These are phyloP conservation scores for Anadara kagoshimensis DNA, from an alignment of 1,140 invertebrate species.

Conservation along the genomic window DNA sequence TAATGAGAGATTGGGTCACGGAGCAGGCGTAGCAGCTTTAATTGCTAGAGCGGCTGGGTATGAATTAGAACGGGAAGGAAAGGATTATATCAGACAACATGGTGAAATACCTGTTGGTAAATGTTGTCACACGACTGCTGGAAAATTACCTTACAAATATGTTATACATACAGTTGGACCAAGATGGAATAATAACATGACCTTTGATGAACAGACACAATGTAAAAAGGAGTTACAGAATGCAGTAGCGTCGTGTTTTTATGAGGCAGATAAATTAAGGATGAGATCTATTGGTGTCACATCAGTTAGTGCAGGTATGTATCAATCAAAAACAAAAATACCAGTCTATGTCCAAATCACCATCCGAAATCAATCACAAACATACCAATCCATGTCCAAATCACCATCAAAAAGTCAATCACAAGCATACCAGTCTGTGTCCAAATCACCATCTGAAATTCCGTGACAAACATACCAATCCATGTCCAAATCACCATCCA, in stretches of 20 bases:
- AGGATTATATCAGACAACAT: conserved; percentile 35
- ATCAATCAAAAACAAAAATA: too few relatives aligned
- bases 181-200: conserved; percentile 21
- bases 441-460: too few relatives aligned
- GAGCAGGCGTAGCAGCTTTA: conserved; percentile 89
- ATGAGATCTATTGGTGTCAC: conserved; percentile 41
- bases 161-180: conserved; percentile 59
- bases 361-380: too few relatives aligned
- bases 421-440: too few relatives aligned
- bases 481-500: too few relatives aligned
- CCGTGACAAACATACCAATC: too few relatives aligned
- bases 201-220: conserved; percentile 27
- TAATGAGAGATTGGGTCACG: conserved; percentile 84
- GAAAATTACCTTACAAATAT: conserved; percentile 42
- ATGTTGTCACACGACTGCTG: conserved; percentile 46
- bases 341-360: too few relatives aligned
- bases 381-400: too few relatives aligned
- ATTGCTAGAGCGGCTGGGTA: conserved; percentile 75
- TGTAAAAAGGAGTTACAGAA: conserved; percentile 35
- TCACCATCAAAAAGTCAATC: too few relatives aligned
- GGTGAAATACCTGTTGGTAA: conserved; percentile 40
- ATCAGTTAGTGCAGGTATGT: conserved; percentile 46
- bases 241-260: conserved; percentile 26
- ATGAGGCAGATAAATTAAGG: conserved; percentile 12
- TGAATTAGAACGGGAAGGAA: conserved; percentile 43